Evolutionary conservation across 2,888 invertebrate species (phyloP).

Genomic region (Laspeyria flexula): DNA sequence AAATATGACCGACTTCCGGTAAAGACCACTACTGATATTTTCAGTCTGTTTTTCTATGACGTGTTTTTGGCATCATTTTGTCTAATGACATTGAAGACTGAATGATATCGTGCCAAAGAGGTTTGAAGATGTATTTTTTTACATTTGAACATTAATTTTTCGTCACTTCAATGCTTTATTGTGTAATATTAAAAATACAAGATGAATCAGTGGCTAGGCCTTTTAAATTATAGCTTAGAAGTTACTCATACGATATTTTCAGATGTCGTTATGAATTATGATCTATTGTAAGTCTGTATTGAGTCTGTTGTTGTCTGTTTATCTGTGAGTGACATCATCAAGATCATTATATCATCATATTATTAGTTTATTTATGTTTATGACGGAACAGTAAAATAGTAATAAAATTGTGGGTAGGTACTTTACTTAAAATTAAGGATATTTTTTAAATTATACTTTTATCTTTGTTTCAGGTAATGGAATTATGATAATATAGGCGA

Average conservation of each 20-base stretch:
- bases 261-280: not conserved
- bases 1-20: slow-evolving; percentile 55
- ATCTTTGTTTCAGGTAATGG: slow-evolving; percentile 3
- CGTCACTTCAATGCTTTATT: slow-evolving; percentile 1
- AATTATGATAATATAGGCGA: no score
- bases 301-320: no score
- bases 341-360: no score
- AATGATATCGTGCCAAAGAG: slow-evolving; percentile 28
- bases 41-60: slow-evolving; percentile 55
- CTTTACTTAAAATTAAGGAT: no score
- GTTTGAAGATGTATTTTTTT: slow-evolving; percentile 15
- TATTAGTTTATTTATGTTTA: no score
- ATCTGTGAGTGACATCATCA: no score
- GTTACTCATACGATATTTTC: not conserved
- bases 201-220: not conserved
- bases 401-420: no score
- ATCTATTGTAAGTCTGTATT: no score
- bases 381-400: no score
- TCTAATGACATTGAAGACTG: slow-evolving; percentile 37
- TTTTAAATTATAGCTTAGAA: not conserved
- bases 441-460: not conserved
- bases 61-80: slow-evolving; percentile 38
- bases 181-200: not conserved
- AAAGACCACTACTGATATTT: slow-evolving; percentile 52
- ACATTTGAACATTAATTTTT: slow-evolving; percentile 10